Evolutionary conservation across 2,888 invertebrate species (phyloP), one percentile per base, ranked within the genome.

Genomic region (Osmoderma eremita): DNA sequence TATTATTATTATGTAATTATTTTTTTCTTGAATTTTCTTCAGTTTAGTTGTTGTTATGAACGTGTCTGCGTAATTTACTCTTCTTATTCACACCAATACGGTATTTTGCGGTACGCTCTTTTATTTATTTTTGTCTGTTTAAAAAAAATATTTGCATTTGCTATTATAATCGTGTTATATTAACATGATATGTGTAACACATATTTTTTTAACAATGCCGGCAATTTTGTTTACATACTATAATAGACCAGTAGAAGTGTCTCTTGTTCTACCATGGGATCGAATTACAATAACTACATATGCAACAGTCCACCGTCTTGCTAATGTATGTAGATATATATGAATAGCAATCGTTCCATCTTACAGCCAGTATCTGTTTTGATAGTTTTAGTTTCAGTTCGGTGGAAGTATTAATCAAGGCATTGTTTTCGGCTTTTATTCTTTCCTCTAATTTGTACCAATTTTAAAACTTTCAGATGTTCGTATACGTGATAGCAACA

Each of bases 401-500:
- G 17, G 3, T 6, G 4, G 2, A 42, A n/a, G 5, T n/a, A 1
- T 42, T 2, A 42, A 42, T 42, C 1, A 4, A 53, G 12, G 22
- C 13, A 6, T 1, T 5, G 30, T 30, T 30, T 5, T 5, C 6
- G 15, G 15, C 13, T n/a, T 20, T 20, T 20, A 1, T 15, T 53
- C 15, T 4, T 36, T 39, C 10, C 5, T 15, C 13, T 42, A 42
- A 58, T 42, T 42, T 8, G 49, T 41, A 10, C 6, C 6, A 6
- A 48, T 70, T 67, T 67, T 71, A 13, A 22, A n/a, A 68, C 39
- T 77, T 77, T 45, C 75, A 77, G 77, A 76, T 78, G 75, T 65
- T 72, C 13, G 20, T 69, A 18, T 49, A 65, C 39, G 30, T 70
- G 4, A 15, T 73, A 17, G 18, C 74, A 3, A 30, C 74, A 3